Base-by-base conservation (phyloP, 2,113 vertebrate genomes). In the Rhegmatorhina hoffmannsi region DNA sequence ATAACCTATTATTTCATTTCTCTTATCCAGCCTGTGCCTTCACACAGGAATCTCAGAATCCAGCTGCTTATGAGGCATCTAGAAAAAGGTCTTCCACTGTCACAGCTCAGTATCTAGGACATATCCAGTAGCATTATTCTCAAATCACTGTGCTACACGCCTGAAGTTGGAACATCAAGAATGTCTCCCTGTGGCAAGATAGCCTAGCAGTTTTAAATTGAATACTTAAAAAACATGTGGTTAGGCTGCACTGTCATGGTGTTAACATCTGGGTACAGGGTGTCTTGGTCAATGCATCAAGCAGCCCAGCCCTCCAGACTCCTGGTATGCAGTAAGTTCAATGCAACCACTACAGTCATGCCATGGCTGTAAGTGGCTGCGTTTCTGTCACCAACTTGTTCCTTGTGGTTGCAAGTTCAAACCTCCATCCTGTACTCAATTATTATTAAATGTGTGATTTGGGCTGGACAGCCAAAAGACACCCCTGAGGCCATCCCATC, bases 21-120 rank as follows among this genome's bases (percentile, higher is more conserved):
- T 69, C 40, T 74, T 38, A 63, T 33, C 11, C 62, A 82, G 52
- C 13, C 82, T 49, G 23, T 78, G 74, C 25, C 9, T 73, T 90
- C 73, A 52, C 52, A 36, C 66, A 33, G 17, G 31, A 69, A 78
- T 62, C 69, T 94, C 4, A 2, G 55, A 73, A 88, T 83, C 28
- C 49, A 90, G 34, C 64, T 94, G 52, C 55, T 82, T 56, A 87
- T 2, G 1, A 85, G 40, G 64, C 73, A 53, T 18, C 40, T 49
- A 89, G 59, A 49, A 70, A 84, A 95, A 87, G 38, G 83, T 52
- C 56, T 87, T 81, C 81, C 74, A 81, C n/a, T 40, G 43, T 46
- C 77, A 92, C 58, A 68, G 50, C 62, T 94, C 84, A 64, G 55
- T 91, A 93, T 91, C 47, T 93, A 86, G 89, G 82, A 56, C 78